phyloP scores from a whole-genome alignment of 2,797 vertebrate genomes.

The Cirrhinus mrigala region DNA sequence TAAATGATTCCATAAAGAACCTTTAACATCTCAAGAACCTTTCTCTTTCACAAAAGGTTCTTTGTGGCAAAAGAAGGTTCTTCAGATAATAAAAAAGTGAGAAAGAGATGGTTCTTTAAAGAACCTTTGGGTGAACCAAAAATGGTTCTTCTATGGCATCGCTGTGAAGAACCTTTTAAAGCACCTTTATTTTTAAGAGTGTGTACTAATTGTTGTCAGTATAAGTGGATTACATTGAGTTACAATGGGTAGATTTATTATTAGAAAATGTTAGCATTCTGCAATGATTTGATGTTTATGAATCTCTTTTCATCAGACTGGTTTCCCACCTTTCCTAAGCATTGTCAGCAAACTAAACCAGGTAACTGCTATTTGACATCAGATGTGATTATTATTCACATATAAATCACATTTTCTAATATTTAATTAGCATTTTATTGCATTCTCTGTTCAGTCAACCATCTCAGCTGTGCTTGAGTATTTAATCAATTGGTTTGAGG shows the following conservation, averaged over 20 bases:
- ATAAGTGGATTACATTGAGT: neutral
- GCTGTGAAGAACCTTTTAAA: too few relatives aligned
- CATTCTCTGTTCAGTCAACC: constrained; percentile 79
- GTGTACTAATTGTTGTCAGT: neutral
- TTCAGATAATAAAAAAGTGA: too few relatives aligned
- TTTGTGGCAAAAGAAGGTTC: too few relatives aligned
- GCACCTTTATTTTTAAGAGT: too few relatives aligned
- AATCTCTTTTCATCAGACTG: constrained; percentile 78
- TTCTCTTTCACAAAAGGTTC: too few relatives aligned
- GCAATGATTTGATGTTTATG: neutral
- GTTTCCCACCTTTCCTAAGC: constrained; percentile 94
- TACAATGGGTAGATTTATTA: neutral
- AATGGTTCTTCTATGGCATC: too few relatives aligned
- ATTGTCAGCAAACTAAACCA: constrained; percentile 96
- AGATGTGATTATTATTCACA: neutral
- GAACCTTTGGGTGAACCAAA: too few relatives aligned
- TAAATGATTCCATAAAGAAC: too few relatives aligned
- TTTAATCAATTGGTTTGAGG: constrained; percentile 92
- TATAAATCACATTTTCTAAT: neutral
- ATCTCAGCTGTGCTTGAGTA: constrained; percentile 89
- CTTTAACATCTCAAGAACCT: too few relatives aligned
- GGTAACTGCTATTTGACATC: constrained; percentile 73
- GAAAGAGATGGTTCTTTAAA: too few relatives aligned
- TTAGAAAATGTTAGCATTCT: neutral
- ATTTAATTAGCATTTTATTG: neutral